Evolutionary conservation across 2,113 vertebrate genomes (phyloP).

Genomic region (Oophaga pumilio): DNA sequence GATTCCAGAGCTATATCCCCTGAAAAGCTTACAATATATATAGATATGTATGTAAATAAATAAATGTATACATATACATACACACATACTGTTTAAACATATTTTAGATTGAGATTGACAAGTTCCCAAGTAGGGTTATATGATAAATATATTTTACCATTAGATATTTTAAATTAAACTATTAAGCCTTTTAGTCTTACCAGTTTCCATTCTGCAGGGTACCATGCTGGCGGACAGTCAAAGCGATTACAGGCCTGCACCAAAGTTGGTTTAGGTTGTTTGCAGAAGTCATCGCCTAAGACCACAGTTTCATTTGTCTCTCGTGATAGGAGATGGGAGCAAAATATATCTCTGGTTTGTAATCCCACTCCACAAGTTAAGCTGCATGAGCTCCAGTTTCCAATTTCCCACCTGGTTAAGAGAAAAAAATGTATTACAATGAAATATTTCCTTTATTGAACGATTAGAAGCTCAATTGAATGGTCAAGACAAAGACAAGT

Average conservation of each 20-base stretch:
- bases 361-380: slow-evolving; percentile 91
- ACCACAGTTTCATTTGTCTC: slow-evolving; percentile 78
- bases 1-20: too few species aligned
- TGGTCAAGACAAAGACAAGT: neutral
- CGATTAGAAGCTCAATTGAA: neutral
- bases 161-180: neutral
- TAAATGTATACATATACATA: too few species aligned
- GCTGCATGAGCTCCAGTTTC: slow-evolving; percentile 89
- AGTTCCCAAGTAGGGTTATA: too few species aligned
- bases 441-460: neutral
- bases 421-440: slow-evolving; percentile 10
- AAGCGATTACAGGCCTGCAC: slow-evolving; percentile 93
- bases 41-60: too few species aligned
- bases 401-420: slow-evolving; percentile 85
- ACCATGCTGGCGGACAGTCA: slow-evolving; percentile 92
- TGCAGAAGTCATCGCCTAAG: slow-evolving; percentile 82
- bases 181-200: slow-evolving; percentile 68
- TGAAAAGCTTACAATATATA: too few species aligned
- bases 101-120: too few species aligned
- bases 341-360: slow-evolving; percentile 84
- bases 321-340: slow-evolving; percentile 77
- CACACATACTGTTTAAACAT: too few species aligned
- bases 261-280: slow-evolving; percentile 77
- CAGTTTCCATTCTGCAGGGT: slow-evolving; percentile 82
- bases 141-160: neutral